Base-by-base conservation (phyloP, 2,888 invertebrate species). In the Vanessa cardui region DNA sequence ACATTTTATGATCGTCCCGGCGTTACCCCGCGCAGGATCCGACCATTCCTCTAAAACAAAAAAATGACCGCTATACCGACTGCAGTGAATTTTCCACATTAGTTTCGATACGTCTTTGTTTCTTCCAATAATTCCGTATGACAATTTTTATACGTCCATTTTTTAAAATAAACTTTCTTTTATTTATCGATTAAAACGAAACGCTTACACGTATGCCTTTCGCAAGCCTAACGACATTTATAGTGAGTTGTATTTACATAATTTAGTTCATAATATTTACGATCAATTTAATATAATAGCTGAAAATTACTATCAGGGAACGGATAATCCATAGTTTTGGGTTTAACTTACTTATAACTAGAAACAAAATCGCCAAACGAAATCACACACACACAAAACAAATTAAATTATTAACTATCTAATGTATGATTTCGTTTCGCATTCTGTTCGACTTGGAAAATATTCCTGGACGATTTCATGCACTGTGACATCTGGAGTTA, bases 21-120 rank as follows among this genome's bases (percentile, higher is more conserved):
- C 90, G 83, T 92, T 92, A 72, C 81, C 77, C 74, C 90, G 83
- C 77, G 88, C 83, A 71, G 88, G 86, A 80, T 89, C 90, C 75
- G 81, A 83, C 75, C 76, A 77, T 76, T 86, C 86, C 76, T 83
- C 91, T 91, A 91, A 85, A 91, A 84, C 89, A 89, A 85, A 86
- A 89, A 89, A 89, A 79, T 71, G 62, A 65, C 62, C 67, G 64
- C 68, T 71, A 64, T 70, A 68, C 70, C 70, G 68, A 70, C 68
- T 65, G 62, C 62, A 39, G 15, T 63, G 52, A 58, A 31, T 59
- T 39, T 58, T 59, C 66, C 61, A 47, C 18, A 62, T 49, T 31
- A n/a, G 16, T 60, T 64, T 70, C 52, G 65, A 50, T 60, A 70
- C 68, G 62, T 68, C 68, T 63, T 65, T 62, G 70, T 70, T 54